Evolutionary conservation across 2,797 vertebrate genomes (phyloP).

Genomic region (Triplophysa yarkandensis): DNA sequence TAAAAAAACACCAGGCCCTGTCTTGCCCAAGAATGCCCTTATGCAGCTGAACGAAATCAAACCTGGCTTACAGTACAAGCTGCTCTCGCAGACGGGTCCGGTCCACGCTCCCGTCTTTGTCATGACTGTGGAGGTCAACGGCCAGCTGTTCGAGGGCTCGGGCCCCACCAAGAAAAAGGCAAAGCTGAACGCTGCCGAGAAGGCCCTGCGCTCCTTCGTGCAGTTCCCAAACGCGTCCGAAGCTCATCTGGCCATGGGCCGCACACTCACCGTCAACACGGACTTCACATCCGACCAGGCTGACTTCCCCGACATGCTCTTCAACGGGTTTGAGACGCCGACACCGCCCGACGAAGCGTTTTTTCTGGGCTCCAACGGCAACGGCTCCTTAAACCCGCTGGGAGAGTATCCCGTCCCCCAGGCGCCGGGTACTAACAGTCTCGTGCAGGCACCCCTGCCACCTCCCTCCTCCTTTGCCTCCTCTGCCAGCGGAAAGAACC

Average conservation of each 20-base stretch:
- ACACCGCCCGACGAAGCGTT: slow-evolving; percentile 82
- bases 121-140: slow-evolving; percentile 97
- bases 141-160: slow-evolving; percentile 93
- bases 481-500: slow-evolving; percentile 90
- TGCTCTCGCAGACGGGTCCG: slow-evolving; percentile 92
- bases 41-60: slow-evolving; percentile 98
- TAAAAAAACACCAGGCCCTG: slow-evolving; percentile 91
- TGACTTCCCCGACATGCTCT: slow-evolving; percentile 94
- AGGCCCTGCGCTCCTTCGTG: slow-evolving; percentile 93
- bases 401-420: slow-evolving; percentile 84
- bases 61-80: slow-evolving; percentile 92
- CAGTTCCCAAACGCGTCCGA: slow-evolving; percentile 97
- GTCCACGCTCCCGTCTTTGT: slow-evolving; percentile 95
- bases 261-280: slow-evolving; percentile 87
- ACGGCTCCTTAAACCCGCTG: slow-evolving; percentile 81
- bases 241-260: slow-evolving; percentile 96
- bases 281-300: slow-evolving; percentile 98
- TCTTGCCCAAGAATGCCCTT: slow-evolving; percentile 94
- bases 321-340: slow-evolving; percentile 94
- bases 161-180: slow-evolving; percentile 98
- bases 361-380: slow-evolving; percentile 89
- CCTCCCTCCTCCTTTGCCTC: slow-evolving; percentile 80
- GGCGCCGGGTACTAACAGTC: slow-evolving; percentile 72
- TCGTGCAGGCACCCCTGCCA: slow-evolving; percentile 84
- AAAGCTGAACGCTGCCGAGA: slow-evolving; percentile 93